phyloP scores from a whole-genome alignment of 1,140 invertebrate genomes.

The Gryon sp. region DNA sequence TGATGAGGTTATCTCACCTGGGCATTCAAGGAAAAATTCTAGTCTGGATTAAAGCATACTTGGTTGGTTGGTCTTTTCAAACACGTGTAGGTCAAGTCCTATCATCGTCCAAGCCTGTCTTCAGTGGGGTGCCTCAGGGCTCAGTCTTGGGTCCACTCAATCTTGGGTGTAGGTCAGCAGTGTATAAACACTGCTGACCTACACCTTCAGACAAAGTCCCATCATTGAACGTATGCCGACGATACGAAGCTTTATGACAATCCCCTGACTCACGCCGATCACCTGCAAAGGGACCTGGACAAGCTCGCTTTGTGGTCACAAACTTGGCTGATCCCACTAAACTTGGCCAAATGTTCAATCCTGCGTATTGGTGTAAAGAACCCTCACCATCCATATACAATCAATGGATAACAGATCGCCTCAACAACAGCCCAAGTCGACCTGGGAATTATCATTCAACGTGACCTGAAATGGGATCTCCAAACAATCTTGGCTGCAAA shows the following conservation, averaged over 20 bases:
- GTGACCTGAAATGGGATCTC: background rate
- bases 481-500: too few species aligned
- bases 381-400: background rate
- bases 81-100: background rate
- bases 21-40: conserved; percentile 1
- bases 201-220: background rate
- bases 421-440: background rate
- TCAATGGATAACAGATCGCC: background rate
- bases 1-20: background rate
- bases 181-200: background rate
- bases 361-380: background rate
- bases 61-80: background rate
- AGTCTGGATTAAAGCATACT: background rate
- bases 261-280: background rate
- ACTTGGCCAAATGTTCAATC: background rate
- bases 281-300: background rate
- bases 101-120: background rate
- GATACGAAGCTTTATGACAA: background rate
- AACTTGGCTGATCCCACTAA: background rate
- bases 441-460: background rate
- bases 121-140: background rate
- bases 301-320: background rate
- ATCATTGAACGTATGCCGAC: too few species aligned
- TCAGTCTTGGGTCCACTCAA: background rate
- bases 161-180: too few species aligned